phyloP scores from a whole-genome alignment of 1,140 invertebrate species.

The Anastrepha ludens region DNA sequence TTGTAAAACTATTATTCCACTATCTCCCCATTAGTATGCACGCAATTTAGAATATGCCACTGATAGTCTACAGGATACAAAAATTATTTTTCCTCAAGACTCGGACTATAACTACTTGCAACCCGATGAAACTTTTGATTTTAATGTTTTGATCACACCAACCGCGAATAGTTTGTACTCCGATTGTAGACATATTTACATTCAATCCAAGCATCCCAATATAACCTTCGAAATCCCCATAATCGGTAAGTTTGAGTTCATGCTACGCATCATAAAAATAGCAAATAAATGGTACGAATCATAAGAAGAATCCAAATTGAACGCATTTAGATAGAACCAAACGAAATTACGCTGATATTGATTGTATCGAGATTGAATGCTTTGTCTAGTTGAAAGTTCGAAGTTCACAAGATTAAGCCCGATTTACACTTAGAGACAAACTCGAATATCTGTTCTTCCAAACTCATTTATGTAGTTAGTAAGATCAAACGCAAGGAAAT shows the following conservation, averaged over 20 bases:
- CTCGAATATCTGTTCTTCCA: no score
- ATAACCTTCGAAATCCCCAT: constrained; percentile 70
- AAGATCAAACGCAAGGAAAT: no score
- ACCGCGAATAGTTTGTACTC: constrained; percentile 57
- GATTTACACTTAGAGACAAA: no score
- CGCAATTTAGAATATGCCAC: constrained; percentile 60
- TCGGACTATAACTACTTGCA: constrained; percentile 61
- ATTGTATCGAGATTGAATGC: no score
- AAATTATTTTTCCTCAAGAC: constrained; percentile 47
- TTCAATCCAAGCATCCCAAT: constrained; percentile 66
- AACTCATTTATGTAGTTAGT: no score
- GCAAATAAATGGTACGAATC: no score
- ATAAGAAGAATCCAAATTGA: no score
- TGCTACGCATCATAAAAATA: background rate
- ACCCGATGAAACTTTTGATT: constrained; percentile 62
- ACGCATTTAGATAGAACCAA: no score
- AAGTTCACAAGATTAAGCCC: no score
- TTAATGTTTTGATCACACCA: constrained; percentile 60
- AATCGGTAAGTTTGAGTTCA: constrained; percentile 56
- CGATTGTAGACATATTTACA: constrained; percentile 61
- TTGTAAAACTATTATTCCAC: background rate
- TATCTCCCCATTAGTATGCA: constrained; percentile 60
- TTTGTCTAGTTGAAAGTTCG: no score
- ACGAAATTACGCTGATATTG: no score
- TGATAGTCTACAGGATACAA: constrained; percentile 63